Conservation (phyloP, 2,888 invertebrate species). For the Encarsia formosa region DNA sequence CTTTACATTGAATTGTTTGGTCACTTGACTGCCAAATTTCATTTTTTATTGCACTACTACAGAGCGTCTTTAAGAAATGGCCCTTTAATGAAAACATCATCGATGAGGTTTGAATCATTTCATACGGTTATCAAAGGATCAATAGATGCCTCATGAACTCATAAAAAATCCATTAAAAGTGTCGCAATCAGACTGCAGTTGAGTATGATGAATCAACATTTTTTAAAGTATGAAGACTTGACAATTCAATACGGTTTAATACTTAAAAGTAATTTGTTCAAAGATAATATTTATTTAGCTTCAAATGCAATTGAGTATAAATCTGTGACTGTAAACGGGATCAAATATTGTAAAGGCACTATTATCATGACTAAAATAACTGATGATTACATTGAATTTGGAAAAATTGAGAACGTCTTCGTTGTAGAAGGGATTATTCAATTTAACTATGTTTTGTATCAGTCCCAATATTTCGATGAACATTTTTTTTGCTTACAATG, state of each 20-base stretch:
- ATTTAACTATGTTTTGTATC: neutral
- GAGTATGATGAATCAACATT: neutral
- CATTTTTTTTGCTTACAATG: neutral
- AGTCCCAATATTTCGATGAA: neutral
- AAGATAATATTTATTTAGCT: neutral
- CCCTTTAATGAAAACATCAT: neutral
- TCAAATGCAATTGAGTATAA: neutral
- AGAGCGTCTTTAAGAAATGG: neutral
- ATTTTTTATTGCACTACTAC: neutral
- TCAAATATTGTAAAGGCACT: neutral
- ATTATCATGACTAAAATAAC: neutral
- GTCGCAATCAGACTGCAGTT: neutral
- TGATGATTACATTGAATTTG: neutral
- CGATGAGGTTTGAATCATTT: neutral
- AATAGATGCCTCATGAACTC: neutral
- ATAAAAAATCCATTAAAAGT: neutral
- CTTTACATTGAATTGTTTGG: neutral
- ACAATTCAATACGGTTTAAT: neutral
- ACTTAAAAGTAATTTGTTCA: neutral
- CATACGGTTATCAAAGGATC: neutral
- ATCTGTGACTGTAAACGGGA: neutral
- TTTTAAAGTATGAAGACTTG: neutral
- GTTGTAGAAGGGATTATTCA: neutral
- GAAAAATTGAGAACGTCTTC: neutral
- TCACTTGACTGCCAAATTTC: conserved; percentile 1